Evolutionary conservation across 2,797 vertebrate genomes (phyloP), one percentile per base, ranked within the genome.

Genomic region (Carduelis carduelis): DNA sequence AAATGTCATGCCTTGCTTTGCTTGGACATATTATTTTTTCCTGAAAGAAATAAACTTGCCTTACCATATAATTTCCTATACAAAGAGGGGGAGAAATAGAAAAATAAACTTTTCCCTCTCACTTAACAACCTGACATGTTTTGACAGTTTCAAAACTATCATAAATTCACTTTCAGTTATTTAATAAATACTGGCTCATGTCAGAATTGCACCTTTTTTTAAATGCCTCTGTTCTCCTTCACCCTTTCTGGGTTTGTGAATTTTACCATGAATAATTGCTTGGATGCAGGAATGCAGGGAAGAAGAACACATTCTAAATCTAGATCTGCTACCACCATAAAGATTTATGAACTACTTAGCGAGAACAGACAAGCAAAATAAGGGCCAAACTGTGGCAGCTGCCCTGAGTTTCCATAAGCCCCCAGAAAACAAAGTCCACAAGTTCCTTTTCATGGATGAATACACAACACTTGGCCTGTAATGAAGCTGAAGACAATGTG

Each of bases 31-130:
- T 20, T 80, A 65, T 87, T 92, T 93, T 90, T 83, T 93, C 34
- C 57, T 80, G 69, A 91, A 93, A 91, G 24, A 89, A 96, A 93
- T 23, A 88, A 71, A 86, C 64, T 86, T 69, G 20, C 35, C 72
- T 83, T 86, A 56, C 26, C 37, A 34, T 39, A 56, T 34, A 47
- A 82, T 83, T 91, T 76, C 30, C 64, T 69, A 91, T 81, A 3
- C 35, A 68, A 64, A 35, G 17, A 11, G 10, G 4, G 2, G 1
- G 3, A 2, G 6, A 20, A 11, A 11, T 15, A 64, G 18, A 53
- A 76, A 83, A 87, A 74, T 41, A 37, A 60, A 83, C 24, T 65
- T 81, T 66, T 85, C 30, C 44, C 56, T 77, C 56, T 74, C n/a
- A 30, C 75, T 90, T 86, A 95, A 64, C 39, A 75, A 92, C 65